Conservation (phyloP, 2,888 invertebrate genomes). For the Strigamia maritima region DNA sequence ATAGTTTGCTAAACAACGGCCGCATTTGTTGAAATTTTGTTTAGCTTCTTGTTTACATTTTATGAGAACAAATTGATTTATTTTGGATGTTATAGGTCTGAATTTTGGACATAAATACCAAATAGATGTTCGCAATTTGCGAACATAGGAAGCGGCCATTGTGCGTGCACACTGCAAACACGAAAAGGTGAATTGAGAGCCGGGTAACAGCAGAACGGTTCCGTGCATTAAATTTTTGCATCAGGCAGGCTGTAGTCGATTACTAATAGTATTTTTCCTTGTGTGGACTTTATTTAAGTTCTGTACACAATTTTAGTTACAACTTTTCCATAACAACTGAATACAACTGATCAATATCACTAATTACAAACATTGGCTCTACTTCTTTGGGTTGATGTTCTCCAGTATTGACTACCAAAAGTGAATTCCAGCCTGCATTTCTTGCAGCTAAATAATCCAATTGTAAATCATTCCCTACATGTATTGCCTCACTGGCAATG, state of each 20-base stretch:
- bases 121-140: neutral
- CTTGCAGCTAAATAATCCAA: constrained; percentile 76
- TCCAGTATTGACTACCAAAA: constrained; percentile 49
- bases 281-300: too few relatives aligned
- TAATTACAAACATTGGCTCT: neutral
- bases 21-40: neutral
- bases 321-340: neutral
- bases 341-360: neutral
- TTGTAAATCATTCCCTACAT: constrained; percentile 74
- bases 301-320: neutral
- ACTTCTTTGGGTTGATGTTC: neutral
- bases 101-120: neutral
- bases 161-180: neutral
- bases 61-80: neutral
- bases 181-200: neutral
- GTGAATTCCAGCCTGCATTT: constrained; percentile 71
- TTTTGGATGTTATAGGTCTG: neutral
- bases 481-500: constrained; percentile 65
- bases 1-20: neutral
- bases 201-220: too few relatives aligned
- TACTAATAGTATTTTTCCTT: neutral
- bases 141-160: neutral
- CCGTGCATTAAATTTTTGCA: too few relatives aligned
- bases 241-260: neutral
- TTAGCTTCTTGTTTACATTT: neutral